A percentile compares a stretch with the other conserved stretches of the same genome.
Evolutionary conservation across 2,888 invertebrate genomes (phyloP).

Genomic region (Cacoxenus indagator): DNA sequence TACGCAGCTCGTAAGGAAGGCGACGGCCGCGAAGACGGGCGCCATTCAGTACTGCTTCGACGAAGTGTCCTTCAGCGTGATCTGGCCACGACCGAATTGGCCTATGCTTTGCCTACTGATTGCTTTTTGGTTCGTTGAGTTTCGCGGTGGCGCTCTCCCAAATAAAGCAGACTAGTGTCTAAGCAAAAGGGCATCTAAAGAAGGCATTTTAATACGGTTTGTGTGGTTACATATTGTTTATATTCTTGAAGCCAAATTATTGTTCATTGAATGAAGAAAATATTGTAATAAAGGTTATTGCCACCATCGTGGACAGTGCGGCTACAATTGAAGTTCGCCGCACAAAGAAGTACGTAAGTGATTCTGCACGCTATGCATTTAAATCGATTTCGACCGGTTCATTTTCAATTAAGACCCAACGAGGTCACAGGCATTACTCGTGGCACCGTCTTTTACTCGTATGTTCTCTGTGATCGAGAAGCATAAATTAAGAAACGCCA

Average conservation of each 20-base stretch:
- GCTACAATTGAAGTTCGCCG: not conserved
- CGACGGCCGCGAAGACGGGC: conserved; percentile 14
- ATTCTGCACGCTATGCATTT: not conserved
- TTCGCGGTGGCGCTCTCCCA: too few relatives aligned
- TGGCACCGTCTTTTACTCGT: not conserved
- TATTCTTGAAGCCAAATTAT: too few relatives aligned
- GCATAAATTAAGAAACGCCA: not conserved
- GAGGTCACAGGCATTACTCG: not conserved
- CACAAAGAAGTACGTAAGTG: not conserved
- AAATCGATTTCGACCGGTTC: not conserved
- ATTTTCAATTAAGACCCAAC: not conserved
- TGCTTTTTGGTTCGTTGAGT: not conserved
- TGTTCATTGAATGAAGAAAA: too few relatives aligned
- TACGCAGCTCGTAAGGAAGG: not conserved
- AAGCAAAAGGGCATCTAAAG: too few relatives aligned
- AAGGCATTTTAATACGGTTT: too few relatives aligned
- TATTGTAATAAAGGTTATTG: too few relatives aligned
- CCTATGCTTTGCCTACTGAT: not conserved
- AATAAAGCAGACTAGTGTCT: too few relatives aligned
- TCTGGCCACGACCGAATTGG: conserved; percentile 24
- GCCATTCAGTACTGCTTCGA: conserved; percentile 39
- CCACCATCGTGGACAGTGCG: too few relatives aligned
- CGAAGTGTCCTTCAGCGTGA: not conserved
- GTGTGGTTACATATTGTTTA: too few relatives aligned
- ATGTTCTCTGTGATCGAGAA: not conserved